These are phyloP conservation scores for Thymelicus sylvestris DNA, from an alignment of 2,888 invertebrate species.

Conservation along the genomic window DNA sequence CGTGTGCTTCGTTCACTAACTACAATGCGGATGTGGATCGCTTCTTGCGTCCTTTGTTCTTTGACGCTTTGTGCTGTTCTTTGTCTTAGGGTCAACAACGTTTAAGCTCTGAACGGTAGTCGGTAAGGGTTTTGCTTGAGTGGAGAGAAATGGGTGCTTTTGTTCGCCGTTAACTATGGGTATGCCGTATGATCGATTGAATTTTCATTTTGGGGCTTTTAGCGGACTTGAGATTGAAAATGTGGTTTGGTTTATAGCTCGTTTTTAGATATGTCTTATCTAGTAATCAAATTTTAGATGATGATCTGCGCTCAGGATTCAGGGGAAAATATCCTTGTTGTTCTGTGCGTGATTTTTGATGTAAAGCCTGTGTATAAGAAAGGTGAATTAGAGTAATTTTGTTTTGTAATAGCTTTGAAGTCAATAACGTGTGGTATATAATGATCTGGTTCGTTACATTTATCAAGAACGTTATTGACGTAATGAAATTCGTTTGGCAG, in stretches of 20 bases:
- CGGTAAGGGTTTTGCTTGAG: not conserved
- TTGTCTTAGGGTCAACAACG: slow-evolving; percentile 14
- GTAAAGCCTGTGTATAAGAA: too few species aligned
- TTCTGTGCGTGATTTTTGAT: too few species aligned
- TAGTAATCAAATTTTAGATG: too few species aligned
- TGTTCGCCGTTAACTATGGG: too few species aligned
- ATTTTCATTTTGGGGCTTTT: too few species aligned
- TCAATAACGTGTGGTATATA: not conserved
- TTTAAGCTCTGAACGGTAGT: slow-evolving; percentile 2
- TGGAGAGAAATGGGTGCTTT: not conserved
- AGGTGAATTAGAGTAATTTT: not conserved
- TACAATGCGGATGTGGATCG: slow-evolving; percentile 7
- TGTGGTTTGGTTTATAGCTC: too few species aligned
- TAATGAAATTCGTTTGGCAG: slow-evolving; percentile 10
- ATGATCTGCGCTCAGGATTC: too few species aligned
- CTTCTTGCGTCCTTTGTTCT: slow-evolving; percentile 17
- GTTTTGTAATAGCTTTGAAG: not conserved
- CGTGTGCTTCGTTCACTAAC: slow-evolving; percentile 3
- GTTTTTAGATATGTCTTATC: too few species aligned
- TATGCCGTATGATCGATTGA: too few species aligned
- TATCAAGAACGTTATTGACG: not conserved
- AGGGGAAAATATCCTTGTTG: too few species aligned
- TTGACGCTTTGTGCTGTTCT: not conserved
- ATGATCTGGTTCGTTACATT: not conserved
- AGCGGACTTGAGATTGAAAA: too few species aligned